Evolutionary conservation across 2,888 invertebrate genomes (phyloP).

Genomic region (Rosalia funebris): DNA sequence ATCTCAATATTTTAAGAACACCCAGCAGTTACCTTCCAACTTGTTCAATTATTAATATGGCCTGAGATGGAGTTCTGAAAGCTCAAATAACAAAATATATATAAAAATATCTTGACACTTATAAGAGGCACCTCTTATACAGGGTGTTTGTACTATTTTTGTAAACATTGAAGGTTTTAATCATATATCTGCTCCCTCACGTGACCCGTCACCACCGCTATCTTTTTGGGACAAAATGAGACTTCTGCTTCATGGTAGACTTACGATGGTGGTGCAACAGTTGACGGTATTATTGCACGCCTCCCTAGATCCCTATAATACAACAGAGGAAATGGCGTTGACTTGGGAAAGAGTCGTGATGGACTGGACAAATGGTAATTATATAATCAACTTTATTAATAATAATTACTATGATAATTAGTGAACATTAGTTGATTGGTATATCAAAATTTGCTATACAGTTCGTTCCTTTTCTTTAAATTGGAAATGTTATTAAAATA

Average conservation of each 20-base stretch:
- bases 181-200: slow-evolving; percentile 85
- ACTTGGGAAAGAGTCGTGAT: slow-evolving; percentile 93
- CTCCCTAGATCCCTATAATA: slow-evolving; percentile 97
- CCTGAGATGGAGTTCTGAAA: too few relatives aligned
- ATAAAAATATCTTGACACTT: too few relatives aligned
- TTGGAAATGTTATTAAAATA: too few relatives aligned
- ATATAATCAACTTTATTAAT: background rate
- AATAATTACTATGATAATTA: background rate
- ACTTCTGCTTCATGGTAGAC: slow-evolving; percentile 88
- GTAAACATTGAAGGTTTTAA: slow-evolving; percentile 76
- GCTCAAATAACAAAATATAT: too few relatives aligned
- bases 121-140: too few relatives aligned
- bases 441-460: too few relatives aligned
- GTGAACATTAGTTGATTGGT: too few relatives aligned
- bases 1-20: too few relatives aligned
- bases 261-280: slow-evolving; percentile 88
- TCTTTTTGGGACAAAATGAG: slow-evolving; percentile 99
- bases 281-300: slow-evolving; percentile 93
- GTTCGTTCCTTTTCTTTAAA: too few relatives aligned
- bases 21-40: too few relatives aligned
- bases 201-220: slow-evolving; percentile 92
- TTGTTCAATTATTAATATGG: too few relatives aligned
- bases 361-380: slow-evolving; percentile 95
- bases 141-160: too few relatives aligned
- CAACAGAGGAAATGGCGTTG: slow-evolving; percentile 98